Conservation (phyloP, 2,888 invertebrate species). For the Cristatella mucedo region DNA sequence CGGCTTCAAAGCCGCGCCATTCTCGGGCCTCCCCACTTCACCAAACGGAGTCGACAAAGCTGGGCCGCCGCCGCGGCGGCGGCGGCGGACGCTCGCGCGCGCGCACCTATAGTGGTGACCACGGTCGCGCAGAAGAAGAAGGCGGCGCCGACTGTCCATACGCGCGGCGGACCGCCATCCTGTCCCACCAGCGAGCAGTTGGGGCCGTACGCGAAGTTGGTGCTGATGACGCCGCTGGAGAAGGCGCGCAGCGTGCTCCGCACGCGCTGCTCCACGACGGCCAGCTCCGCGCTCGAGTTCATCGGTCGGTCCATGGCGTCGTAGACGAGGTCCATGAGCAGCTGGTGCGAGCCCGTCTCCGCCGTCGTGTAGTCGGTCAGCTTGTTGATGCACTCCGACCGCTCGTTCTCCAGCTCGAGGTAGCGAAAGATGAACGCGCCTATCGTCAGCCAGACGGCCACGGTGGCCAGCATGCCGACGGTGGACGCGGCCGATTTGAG, state of each 20-base stretch:
- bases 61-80: too few species aligned
- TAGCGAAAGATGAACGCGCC: constrained; percentile 38
- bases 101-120: constrained; percentile 36
- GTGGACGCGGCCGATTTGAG: too few species aligned
- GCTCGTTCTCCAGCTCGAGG: constrained; percentile 35
- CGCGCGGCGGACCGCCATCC: constrained; percentile 27
- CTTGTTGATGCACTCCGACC: constrained; percentile 28
- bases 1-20: too few species aligned
- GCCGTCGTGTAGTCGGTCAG: constrained; percentile 24
- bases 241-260: too few species aligned
- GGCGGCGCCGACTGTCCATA: constrained; percentile 34
- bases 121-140: constrained; percentile 36
- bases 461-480: too few species aligned
- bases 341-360: constrained; percentile 23
- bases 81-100: too few species aligned
- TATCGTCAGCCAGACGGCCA: too few species aligned
- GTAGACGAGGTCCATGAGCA: constrained; percentile 21
- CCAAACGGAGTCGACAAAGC: too few species aligned
- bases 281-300: not conserved
- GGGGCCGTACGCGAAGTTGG: too few species aligned
- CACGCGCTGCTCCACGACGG: not conserved
- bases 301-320: constrained; percentile 19
- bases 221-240: too few species aligned
- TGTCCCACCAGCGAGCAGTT: too few species aligned
- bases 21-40: too few species aligned